These are phyloP conservation scores for Fopius arisanus DNA, from an alignment of 1,140 invertebrate species.

Conservation along the genomic window DNA sequence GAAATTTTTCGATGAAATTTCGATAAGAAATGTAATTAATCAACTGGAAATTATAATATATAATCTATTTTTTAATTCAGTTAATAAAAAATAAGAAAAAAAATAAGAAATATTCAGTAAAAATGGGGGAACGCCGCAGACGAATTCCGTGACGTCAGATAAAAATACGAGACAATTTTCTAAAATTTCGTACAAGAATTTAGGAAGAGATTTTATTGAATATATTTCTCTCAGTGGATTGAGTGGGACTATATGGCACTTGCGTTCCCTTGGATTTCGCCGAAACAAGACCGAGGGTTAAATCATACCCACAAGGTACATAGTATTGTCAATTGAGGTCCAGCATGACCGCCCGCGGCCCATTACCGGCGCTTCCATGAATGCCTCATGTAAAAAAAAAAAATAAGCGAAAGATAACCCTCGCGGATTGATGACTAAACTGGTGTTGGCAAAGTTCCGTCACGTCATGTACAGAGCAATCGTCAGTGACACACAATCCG, in stretches of 20 bases:
- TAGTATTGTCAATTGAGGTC: background rate
- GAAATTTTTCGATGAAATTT: too few species aligned
- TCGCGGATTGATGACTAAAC: conserved; percentile 1
- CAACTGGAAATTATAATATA: too few species aligned
- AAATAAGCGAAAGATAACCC: background rate
- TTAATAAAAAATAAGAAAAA: too few species aligned
- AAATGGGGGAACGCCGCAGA: too few species aligned
- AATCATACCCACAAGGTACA: background rate
- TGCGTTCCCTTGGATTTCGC: background rate
- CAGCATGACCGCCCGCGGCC: background rate
- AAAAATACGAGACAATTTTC: too few species aligned
- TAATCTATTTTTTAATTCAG: too few species aligned
- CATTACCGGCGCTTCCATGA: background rate
- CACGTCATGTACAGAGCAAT: background rate
- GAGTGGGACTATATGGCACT: background rate
- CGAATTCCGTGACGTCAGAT: too few species aligned
- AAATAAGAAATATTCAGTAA: too few species aligned
- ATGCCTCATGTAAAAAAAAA: background rate
- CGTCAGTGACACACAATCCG: background rate
- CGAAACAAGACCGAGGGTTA: background rate
- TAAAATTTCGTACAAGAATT: too few species aligned
- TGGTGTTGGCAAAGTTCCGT: background rate
- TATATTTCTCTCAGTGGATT: too few species aligned
- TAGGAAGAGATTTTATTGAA: too few species aligned
- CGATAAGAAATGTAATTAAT: too few species aligned